A percentile compares a stretch with the other conserved stretches of the same genome.
phyloP scores from a whole-genome alignment of 2,113 vertebrate species.

The Sturnira hondurensis region DNA sequence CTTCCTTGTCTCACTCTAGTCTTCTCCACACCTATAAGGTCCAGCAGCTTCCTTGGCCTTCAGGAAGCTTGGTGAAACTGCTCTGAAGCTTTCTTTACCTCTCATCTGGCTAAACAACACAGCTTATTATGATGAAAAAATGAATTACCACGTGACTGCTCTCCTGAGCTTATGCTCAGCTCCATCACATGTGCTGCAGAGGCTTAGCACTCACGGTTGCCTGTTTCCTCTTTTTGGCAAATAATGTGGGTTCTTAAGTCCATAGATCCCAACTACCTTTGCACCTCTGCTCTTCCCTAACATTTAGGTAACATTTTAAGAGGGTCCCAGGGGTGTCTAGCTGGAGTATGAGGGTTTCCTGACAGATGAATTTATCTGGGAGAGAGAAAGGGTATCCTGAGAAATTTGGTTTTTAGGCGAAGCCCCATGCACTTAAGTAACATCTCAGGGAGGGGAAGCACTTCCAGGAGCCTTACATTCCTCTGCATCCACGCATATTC shows the following conservation, averaged over 20 bases:
- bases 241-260: not conserved
- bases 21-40: not conserved
- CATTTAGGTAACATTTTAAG: slow-evolving; percentile 39
- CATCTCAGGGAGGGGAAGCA: not conserved
- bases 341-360: not conserved
- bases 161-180: not conserved
- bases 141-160: not conserved
- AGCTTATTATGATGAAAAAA: not conserved
- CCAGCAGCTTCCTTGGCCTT: not conserved
- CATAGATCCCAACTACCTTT: not conserved
- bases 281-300: not conserved
- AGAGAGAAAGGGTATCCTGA: slow-evolving; percentile 17
- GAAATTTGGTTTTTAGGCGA: not conserved
- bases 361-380: not conserved
- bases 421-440: not conserved
- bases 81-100: not conserved
- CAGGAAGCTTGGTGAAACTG: not conserved
- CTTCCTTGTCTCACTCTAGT: not conserved
- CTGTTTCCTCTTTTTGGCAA: slow-evolving; percentile 26
- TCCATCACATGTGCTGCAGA: not conserved
- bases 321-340: not conserved
- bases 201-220: not conserved
- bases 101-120: not conserved
- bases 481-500: not conserved
- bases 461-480: not conserved